Base-by-base conservation (phyloP, 2,113 vertebrate species). In the Meleagris gallopavo region DNA sequence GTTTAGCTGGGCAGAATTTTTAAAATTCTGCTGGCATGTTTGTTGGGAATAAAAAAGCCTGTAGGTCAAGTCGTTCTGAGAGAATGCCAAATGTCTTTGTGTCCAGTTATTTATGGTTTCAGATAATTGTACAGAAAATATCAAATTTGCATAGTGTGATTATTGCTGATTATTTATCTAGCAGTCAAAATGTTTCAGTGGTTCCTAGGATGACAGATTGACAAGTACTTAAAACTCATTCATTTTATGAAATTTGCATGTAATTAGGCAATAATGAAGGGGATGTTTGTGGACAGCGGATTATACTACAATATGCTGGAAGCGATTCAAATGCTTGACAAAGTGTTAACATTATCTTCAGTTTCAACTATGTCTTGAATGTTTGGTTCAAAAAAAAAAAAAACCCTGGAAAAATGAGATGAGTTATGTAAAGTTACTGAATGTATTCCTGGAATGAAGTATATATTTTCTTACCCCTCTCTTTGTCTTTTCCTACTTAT, bases 161-260 rank as follows among this genome's bases (percentile, higher is more conserved):
- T 99, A 99, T 99, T 99, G 99, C 99, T 99, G 99, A 99, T 99
- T 99, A 99, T 99, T 99, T 99, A 99, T 99, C 98, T 98, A 98
- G 98, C 98, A 99, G 98, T 99, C 98, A 99, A 98, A 98, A 99
- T 98, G 98, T 98, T 99, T 99, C 98, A 99, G 98, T 99, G 99
- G 99, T 99, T 98, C 98, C 95, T 97, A 98, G 98, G 97, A 98
- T 99, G 99, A 99, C 99, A 99, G 99, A 98, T 99, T 99, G 98
- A 99, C 98, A 99, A 99, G 98, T 99, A 98, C 98, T 99, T 99
- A 99, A 99, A 99, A 99, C 99, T 99, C 98, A 99, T 99, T 99
- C 98, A 99, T 99, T 99, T 99, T 98, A 98, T 98, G 97, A 98
- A 99, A 99, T 99, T 99, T 99, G 99, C 99, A 99, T 99, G 98